Base-by-base conservation (phyloP, 2,888 invertebrate species). In the Meliscaeva auricollis region DNA sequence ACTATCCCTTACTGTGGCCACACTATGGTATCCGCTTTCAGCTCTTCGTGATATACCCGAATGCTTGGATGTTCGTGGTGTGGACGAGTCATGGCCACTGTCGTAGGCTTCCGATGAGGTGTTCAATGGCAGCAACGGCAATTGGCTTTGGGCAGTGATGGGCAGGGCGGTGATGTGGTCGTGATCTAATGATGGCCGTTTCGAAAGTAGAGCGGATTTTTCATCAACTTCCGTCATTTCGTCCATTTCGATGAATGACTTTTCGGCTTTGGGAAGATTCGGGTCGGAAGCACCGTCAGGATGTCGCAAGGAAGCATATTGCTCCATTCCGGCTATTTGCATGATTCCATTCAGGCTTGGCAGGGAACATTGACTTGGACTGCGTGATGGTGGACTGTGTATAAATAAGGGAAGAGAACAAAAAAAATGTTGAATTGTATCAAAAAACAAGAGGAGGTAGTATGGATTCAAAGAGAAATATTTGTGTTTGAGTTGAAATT, bases 251-350 rank as follows among this genome's bases (percentile, higher is more conserved):
- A 90, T 89, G 87, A 91, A 91, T 0, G 91, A 87, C 38, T 91
- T 91, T 87, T 91, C 91, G 50, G 89, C 70, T 87, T 91, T 91
- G 13, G 91, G 92, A 81, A 98, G 93, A 93, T 97, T 97, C 17
- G 98, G 98, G 93, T 98, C 98, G 26, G 98, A 98, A 66, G 98
- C 97, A 58, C 98, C 98, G 89, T 98, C 98, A 5, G 98, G 98
- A 93, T 97, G 97, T 87, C 97, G 94, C 69, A 97, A 91, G 81
- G 96, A 95, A 41, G 96, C 96, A 90, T 95, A 94, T 87, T 94
- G 93, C 87, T 91, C 93, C 93, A 92, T 93, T 88, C 89, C 94
- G 90, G 89, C 94, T 89, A 91, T 94, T 93, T 90, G 93, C 94
- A 91, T 94, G 92, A 92, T 96, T 94, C 91, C 96, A 93, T 92